These are phyloP conservation scores for Nasonovia ribisnigri DNA, from an alignment of 2,888 invertebrate genomes.

Conservation along the genomic window DNA sequence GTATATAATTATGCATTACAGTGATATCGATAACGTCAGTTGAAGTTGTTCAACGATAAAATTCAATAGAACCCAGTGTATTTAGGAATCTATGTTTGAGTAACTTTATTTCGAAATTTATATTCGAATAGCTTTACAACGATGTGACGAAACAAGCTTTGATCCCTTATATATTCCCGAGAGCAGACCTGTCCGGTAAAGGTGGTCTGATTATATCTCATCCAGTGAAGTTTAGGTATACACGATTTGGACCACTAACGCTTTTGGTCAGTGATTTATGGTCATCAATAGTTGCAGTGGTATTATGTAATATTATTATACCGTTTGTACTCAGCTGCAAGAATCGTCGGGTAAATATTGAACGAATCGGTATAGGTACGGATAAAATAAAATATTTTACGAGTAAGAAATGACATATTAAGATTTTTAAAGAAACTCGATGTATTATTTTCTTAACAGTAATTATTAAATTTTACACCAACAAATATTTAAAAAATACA, in stretches of 20 bases:
- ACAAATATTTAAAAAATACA: background rate
- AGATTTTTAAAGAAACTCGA: background rate
- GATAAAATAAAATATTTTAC: background rate
- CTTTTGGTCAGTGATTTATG: background rate
- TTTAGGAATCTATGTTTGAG: background rate
- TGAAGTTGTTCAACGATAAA: background rate
- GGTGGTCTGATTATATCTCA: background rate
- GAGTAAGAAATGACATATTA: background rate
- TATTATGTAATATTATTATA: background rate
- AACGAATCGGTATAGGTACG: background rate
- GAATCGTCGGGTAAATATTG: background rate
- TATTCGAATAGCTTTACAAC: background rate
- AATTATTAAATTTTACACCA: background rate
- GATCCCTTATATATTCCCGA: background rate
- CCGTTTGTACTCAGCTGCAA: background rate
- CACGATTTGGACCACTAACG: background rate
- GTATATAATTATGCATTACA: background rate
- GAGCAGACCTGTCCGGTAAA: conserved; percentile 2
- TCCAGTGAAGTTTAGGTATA: background rate
- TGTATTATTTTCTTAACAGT: background rate
- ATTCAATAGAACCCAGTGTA: too few species aligned
- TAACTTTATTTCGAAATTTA: background rate
- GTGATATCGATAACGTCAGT: background rate
- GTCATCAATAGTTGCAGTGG: background rate
- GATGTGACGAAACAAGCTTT: conserved; percentile 25